Percentiles rank a stretch among this genome's conserved stretches.
Conservation (phyloP, 2,888 invertebrate species). For the Callimorpha dominula region DNA sequence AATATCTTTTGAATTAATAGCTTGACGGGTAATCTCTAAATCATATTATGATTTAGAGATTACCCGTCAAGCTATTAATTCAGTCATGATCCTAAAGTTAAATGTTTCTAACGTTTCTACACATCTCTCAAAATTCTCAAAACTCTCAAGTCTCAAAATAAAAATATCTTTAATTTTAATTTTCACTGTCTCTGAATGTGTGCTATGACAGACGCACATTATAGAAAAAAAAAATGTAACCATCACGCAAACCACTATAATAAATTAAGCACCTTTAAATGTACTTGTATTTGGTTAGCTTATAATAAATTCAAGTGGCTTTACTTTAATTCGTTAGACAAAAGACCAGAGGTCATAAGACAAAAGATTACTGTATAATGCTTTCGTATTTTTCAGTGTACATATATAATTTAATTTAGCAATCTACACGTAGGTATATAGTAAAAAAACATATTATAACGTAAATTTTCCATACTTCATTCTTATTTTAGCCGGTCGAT, state of each 20-base stretch:
- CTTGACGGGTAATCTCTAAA: no score
- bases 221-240: not conserved
- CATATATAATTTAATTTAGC: not conserved
- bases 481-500: not conserved
- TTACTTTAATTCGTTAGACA: not conserved
- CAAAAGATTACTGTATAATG: not conserved
- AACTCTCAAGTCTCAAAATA: no score
- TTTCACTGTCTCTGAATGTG: not conserved
- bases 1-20: not conserved
- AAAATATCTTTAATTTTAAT: not conserved
- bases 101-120: not conserved
- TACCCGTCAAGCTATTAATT: no score
- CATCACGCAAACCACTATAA: conserved; percentile 6
- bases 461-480: no score
- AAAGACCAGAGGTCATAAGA: not conserved
- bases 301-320: not conserved
- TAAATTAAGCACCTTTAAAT: not conserved
- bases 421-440: not conserved
- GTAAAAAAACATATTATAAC: no score
- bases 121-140: no score
- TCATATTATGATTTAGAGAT: no score
- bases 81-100: not conserved
- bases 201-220: not conserved
- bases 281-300: not conserved
- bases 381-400: not conserved